Evolutionary conservation across 2,888 invertebrate species (phyloP), one percentile per base, ranked within the genome.

Genomic region (Cataglyphis albicans): DNA sequence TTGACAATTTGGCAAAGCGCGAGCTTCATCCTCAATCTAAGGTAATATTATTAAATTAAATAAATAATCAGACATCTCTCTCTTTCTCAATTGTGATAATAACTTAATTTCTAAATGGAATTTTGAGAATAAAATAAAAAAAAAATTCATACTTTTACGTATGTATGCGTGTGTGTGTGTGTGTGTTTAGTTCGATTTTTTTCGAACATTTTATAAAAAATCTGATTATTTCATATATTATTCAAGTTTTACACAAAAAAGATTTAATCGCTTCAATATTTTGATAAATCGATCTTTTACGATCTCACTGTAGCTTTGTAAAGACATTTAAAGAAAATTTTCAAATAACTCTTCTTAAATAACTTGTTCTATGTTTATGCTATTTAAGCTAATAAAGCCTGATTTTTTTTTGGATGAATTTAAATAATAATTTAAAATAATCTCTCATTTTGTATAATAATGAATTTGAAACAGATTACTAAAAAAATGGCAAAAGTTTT

Each of bases 1-100:
- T 98, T 88, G 99, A 99, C 93, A 99, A 99, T 95, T 96, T 98
- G 67, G 96, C 96, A 86, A 95, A 97, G 94, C 95, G 98, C 0
- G 96, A 97, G 85, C 94, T 98, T 81, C 97, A 98, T 93, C 96
- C 96, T 9, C 96, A 92, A 41, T 92, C 93, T 3, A 90, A 92
- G 88, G 93, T 93, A 83, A 35, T 52, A 52, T 18, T 5, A 48
- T 59, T 76, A 25, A 1, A 55, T 76, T n/a, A 68, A 67, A 38
- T 38, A 35, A 67, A 38, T 38, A 35, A 12, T 29, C 38, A 18
- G 15, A 21, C 12, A 21, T 32, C 15, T 35, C 35, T 35, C 35
- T 35, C 6, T 35, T 6, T 35, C 6, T 9, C 21, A 32, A 44
- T 44, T 72, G 1, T 4, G 25, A 72, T 55, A 21, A 55, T 35